Base-by-base conservation (phyloP, 2,888 invertebrate genomes). In the Phymatocera aterrima region DNA sequence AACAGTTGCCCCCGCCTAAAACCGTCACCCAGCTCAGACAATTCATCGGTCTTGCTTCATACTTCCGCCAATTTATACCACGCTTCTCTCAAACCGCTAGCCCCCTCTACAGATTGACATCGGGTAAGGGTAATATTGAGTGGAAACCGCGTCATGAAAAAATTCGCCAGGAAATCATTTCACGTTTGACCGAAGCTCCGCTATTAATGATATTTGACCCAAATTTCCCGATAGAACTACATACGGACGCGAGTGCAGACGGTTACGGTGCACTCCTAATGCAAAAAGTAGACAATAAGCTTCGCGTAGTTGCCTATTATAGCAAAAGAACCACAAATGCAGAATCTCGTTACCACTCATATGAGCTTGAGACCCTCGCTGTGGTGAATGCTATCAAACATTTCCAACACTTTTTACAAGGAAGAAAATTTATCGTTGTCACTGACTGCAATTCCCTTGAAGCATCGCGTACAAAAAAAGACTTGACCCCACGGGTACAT, bases 381-480 rank as follows among this genome's bases (percentile, higher is more conserved):
- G 77, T 81, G 8, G 82, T 81, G 10, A 78, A 78, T n/a, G 46
- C 79, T 2, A 34, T 79, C 28, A 64, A 77, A 72, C 78, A 77
- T 64, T 79, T 77, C 43, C 74, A 43, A 8, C 40, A 78, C 6
- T 87, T 86, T 57, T 46, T 86, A 0, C 82, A 82, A n/a, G 82
- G 83, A 5, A 74, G 79, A n/a, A 68, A 54, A 3, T 85, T 87
- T 64, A 81, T 77, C 5, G 80, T 86, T 65, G 28, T 86, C 2
- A 88, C 87, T 5, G 88, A 89, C 75, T 86, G 84, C 70, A 82
- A 84, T 60, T 83, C 82, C 6, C 77, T 85, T n/a, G 83, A 82
- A 61, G 79, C 82, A 0, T 82, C 85, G 1, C 81, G 81, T 37
- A 79, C 75, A 0, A 85, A 86, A 77, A 81, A 46, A 1, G 83